phyloP scores from a whole-genome alignment of 2,113 vertebrate genomes.

The Phycodurus eques region DNA sequence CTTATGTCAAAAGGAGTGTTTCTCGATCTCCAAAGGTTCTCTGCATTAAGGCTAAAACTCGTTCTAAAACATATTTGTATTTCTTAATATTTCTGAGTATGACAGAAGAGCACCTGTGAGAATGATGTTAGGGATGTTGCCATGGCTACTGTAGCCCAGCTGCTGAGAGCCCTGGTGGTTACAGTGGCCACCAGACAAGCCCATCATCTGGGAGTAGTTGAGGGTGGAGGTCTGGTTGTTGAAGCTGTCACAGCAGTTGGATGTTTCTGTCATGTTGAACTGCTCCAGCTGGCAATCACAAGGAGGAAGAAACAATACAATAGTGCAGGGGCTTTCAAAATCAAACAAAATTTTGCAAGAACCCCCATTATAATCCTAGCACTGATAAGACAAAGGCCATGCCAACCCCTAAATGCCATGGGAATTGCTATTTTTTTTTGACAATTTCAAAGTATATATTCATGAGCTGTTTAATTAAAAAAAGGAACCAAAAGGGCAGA shows the following conservation, averaged over 20 bases:
- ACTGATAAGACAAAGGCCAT: too few species aligned
- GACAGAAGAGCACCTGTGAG: slow-evolving; percentile 82
- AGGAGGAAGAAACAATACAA: slow-evolving; percentile 23
- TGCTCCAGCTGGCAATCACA: slow-evolving; percentile 81
- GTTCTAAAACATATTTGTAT: too few species aligned
- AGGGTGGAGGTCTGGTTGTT: slow-evolving; percentile 90
- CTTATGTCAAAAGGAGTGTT: too few species aligned
- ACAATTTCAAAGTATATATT: too few species aligned
- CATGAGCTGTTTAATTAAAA: too few species aligned
- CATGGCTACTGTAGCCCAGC: slow-evolving; percentile 85
- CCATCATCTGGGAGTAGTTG: slow-evolving; percentile 96
- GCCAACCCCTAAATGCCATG: too few species aligned
- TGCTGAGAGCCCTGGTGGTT: slow-evolving; percentile 83
- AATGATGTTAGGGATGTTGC: slow-evolving; percentile 97
- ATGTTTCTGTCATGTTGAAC: slow-evolving; percentile 92
- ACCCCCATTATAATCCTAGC: too few species aligned
- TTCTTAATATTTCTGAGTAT: background rate
- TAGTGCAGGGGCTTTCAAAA: background rate
- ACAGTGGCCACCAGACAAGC: slow-evolving; percentile 82
- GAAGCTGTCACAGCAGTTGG: slow-evolving; percentile 84
- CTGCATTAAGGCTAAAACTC: too few species aligned
- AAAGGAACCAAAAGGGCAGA: too few species aligned
- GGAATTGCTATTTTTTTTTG: too few species aligned
- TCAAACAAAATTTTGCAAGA: background rate
- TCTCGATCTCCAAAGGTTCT: too few species aligned